Base-by-base conservation (phyloP, 92 coral and sea anemone species). In the Nematostella vectensis region DNA sequence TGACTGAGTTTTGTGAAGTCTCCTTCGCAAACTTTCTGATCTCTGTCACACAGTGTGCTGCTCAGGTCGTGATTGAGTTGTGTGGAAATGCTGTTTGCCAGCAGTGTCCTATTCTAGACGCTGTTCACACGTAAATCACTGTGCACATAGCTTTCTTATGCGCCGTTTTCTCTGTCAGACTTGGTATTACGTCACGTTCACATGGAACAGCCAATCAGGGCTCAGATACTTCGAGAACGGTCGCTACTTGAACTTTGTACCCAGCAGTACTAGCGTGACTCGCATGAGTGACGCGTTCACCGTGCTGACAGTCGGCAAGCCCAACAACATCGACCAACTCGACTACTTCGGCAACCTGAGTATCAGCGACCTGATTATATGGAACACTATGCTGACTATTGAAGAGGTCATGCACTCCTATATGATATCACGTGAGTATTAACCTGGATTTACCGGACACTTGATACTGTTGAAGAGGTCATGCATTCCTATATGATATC, bases 151-250 rank as follows among this genome's bases (percentile, higher is more conserved):
- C n/a, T n/a, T n/a, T n/a, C n/a, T n/a, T n/a, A n/a, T n/a, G n/a
- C n/a, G n/a, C n/a, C n/a, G n/a, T n/a, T n/a, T n/a, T n/a, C n/a
- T n/a, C n/a, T n/a, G n/a, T n/a, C n/a, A 85, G 94, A 65, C 24
- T 2, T 85, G 94, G 94, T 75, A 55, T 55, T 85, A 85, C 24
- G 79, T 55, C 15, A 47, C 94, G 1, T 75, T 85, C 28, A 76
- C 88, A 1, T 85, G 94, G 94, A 52, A 60, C 55, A 51, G 48
- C 11, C 75, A 50, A 38, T 31, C 69, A 23, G 94, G 94, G 6
- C 55, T 85, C 52, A 65, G 70, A 23, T 85, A 85, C 59, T 85
- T 70, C 63, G 77, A 85, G 31, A 69, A 85, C 40, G 94, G 94
- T 25, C 73, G 27, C 23, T 51, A 75, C 13, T 50, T 70, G 48